phyloP scores from a whole-genome alignment of 2,797 vertebrate genomes.

The Holocentrus rufus region DNA sequence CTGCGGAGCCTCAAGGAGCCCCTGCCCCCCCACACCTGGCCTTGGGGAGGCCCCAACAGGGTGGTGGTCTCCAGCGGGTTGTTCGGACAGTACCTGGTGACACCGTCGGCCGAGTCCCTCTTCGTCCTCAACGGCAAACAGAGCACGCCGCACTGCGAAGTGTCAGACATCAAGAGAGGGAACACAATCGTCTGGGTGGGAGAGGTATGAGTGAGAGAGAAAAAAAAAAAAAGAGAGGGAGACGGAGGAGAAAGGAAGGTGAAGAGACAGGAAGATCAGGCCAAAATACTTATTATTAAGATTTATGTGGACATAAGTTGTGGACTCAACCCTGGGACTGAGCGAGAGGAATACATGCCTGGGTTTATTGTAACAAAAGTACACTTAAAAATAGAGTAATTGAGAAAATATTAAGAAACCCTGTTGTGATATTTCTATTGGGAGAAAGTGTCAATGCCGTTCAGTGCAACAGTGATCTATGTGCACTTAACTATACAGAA shows the following conservation, averaged over 20 bases:
- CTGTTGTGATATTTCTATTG: constrained; percentile 79
- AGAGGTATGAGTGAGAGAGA: constrained; percentile 88
- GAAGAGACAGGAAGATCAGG: constrained; percentile 63
- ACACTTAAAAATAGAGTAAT: constrained; percentile 76
- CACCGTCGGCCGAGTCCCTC: constrained; percentile 88
- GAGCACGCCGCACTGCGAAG: constrained; percentile 90
- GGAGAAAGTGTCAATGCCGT: constrained; percentile 79
- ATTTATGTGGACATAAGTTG: constrained; percentile 75
- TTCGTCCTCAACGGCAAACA: constrained; percentile 92
- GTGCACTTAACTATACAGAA: constrained; percentile 81
- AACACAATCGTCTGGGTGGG: constrained; percentile 95
- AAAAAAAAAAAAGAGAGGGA: constrained; percentile 41
- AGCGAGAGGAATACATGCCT: constrained; percentile 68
- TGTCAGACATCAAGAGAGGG: constrained; percentile 89
- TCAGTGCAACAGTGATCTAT: constrained; percentile 86
- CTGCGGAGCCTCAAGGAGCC: constrained; percentile 89
- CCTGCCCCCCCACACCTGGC: constrained; percentile 81
- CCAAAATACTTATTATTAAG: constrained; percentile 74
- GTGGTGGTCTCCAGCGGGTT: constrained; percentile 90
- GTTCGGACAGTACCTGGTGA: constrained; percentile 94
- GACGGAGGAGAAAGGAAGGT: constrained; percentile 48
- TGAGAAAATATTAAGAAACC: constrained; percentile 72
- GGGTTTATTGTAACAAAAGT: constrained; percentile 80
- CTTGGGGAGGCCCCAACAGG: constrained; percentile 88
- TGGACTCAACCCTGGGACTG: constrained; percentile 81